These are phyloP conservation scores for Semotilus atromaculatus DNA, from an alignment of 2,797 vertebrate species.

Conservation along the genomic window DNA sequence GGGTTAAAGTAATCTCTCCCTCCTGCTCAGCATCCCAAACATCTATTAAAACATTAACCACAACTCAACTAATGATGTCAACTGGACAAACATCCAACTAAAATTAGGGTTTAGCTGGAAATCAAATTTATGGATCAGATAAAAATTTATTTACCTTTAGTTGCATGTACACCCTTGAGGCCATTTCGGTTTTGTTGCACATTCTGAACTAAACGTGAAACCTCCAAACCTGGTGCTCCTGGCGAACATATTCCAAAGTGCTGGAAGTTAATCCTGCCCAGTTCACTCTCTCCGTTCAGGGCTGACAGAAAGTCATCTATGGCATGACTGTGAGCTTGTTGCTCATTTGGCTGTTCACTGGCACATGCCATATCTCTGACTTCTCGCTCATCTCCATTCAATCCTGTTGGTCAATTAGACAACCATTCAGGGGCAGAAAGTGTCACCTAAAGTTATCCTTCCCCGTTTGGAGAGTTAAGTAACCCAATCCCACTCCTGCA, in stretches of 20 bases:
- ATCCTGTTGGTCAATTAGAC: conserved; percentile 29
- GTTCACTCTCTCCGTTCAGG: conserved; percentile 56
- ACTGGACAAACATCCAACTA: background rate
- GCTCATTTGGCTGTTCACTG: conserved; percentile 43
- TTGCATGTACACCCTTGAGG: conserved; percentile 10
- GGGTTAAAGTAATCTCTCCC: conserved; percentile 63
- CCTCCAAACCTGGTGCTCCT: background rate
- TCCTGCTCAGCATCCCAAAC: conserved; percentile 62
- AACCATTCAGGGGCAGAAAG: background rate
- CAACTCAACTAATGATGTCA: background rate
- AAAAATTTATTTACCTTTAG: conserved; percentile 41
- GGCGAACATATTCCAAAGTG: conserved; percentile 70
- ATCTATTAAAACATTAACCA: conserved; percentile 47
- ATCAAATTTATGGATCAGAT: background rate
- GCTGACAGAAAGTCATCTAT: conserved; percentile 62
- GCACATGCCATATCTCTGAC: background rate
- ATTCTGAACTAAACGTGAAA: conserved; percentile 40
- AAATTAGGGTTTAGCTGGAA: background rate
- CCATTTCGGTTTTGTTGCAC: background rate
- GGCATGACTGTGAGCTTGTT: background rate
- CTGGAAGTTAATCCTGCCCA: conserved; percentile 50
- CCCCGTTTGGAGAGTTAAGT: background rate
- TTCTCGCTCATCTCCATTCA: conserved; percentile 7
- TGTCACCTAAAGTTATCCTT: background rate
- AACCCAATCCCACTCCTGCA: background rate